Conservation (phyloP, 2,888 invertebrate species). For the Exocentrus adspersus region DNA sequence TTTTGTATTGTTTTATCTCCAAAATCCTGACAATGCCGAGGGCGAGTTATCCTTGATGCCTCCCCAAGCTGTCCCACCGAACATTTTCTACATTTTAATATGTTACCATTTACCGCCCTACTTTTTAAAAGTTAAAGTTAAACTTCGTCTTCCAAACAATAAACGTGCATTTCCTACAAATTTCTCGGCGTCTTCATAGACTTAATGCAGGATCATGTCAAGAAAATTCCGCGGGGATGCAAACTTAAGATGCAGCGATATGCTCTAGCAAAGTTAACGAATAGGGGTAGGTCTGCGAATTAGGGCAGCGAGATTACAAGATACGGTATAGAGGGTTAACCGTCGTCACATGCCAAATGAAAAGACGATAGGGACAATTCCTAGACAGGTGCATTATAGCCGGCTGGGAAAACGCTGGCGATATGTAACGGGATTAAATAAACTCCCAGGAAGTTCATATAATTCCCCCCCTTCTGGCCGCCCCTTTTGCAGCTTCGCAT, state of each 20-base stretch:
- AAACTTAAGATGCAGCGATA: not conserved
- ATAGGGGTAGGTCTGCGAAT: not conserved
- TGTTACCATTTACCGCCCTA: no score
- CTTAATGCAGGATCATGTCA: no score
- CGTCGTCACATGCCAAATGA: constrained; percentile 19
- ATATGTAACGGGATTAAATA: constrained; percentile 20
- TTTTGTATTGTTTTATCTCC: no score
- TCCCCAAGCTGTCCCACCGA: no score
- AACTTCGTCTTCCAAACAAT: not conserved
- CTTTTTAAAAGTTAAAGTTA: no score
- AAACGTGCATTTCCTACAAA: not conserved
- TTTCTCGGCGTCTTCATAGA: not conserved
- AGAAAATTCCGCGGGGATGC: not conserved
- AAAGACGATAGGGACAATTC: constrained; percentile 9
- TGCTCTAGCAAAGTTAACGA: not conserved
- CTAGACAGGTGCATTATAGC: constrained; percentile 16
- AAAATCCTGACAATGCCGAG: no score
- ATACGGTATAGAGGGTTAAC: constrained; percentile 19
- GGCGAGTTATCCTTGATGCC: no score
- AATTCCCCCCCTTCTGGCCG: no score
- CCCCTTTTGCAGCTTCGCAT: not conserved
- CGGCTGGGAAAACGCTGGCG: not conserved
- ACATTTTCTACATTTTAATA: no score
- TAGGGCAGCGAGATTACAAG: constrained; percentile 22
- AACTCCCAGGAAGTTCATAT: constrained; percentile 19